Evolutionary conservation across 2,888 invertebrate species (phyloP).

Genomic region (Bugula neritina): DNA sequence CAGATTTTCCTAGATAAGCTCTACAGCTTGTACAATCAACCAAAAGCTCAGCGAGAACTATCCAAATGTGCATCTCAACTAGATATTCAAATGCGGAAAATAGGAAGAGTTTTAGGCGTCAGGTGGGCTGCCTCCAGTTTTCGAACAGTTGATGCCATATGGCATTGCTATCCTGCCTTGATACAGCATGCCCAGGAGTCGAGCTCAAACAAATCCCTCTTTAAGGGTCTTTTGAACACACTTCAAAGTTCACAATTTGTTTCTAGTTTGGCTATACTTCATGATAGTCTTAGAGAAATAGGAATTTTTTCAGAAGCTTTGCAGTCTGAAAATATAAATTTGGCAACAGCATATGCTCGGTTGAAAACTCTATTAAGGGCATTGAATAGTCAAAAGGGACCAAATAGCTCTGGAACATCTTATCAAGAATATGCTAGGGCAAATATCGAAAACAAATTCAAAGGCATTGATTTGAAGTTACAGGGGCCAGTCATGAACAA

Average conservation of each 20-base stretch:
- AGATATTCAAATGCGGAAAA: neutral
- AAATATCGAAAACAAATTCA: neutral
- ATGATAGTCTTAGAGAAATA: neutral
- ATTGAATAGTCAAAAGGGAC: neutral
- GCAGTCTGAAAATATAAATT: neutral
- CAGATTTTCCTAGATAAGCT: neutral
- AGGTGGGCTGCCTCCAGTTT: neutral
- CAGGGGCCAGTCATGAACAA: neutral
- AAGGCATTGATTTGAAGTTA: neutral
- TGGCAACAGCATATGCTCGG: neutral
- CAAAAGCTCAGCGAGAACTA: constrained; percentile 1
- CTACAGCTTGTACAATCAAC: neutral
- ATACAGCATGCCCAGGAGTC: neutral
- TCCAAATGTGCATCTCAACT: neutral
- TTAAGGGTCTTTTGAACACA: neutral
- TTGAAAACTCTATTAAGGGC: neutral
- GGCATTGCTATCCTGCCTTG: neutral
- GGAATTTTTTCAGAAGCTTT: neutral
- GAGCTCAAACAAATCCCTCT: neutral
- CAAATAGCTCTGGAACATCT: neutral
- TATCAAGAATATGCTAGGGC: neutral
- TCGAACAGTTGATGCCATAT: neutral
- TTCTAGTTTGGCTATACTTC: neutral
- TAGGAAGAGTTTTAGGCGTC: neutral
- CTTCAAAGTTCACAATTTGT: neutral